phyloP scores from a whole-genome alignment of 2,797 vertebrate species.

The Sarcoramphus papa region DNA sequence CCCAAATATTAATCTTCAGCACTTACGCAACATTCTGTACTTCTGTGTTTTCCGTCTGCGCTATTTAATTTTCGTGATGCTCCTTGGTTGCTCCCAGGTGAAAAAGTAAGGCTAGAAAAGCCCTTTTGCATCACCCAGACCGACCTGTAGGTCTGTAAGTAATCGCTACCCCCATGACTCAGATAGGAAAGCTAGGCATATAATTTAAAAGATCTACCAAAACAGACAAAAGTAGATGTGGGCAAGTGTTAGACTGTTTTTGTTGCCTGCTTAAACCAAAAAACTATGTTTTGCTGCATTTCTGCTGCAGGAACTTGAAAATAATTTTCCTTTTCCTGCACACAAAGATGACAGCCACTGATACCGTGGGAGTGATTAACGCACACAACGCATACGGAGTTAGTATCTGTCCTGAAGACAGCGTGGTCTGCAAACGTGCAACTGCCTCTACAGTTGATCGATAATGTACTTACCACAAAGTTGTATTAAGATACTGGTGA shows the following conservation, averaged over 20 bases:
- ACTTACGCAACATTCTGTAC: not conserved
- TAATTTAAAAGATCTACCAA: not conserved
- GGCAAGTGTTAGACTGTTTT: not conserved
- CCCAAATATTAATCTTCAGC: not conserved
- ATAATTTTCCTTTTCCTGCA: not conserved
- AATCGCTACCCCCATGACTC: not conserved
- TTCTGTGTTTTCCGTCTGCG: not conserved
- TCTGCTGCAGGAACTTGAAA: not conserved
- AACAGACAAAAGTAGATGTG: not conserved
- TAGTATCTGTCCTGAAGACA: not conserved
- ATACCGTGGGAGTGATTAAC: not conserved
- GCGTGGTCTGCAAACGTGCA: rapidly evolving
- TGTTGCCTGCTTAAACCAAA: not conserved
- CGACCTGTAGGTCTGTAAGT: not conserved
- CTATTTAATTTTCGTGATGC: not conserved
- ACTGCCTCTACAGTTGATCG: not conserved
- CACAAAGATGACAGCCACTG: not conserved
- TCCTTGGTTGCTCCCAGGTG: not conserved
- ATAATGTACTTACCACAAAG: not conserved
- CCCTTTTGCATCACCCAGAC: not conserved
- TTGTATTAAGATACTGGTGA: not conserved
- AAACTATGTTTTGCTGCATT: not conserved
- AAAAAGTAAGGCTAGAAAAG: not conserved
- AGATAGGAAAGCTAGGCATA: not conserved
- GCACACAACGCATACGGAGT: not conserved